Conservation (phyloP, 92 coral and sea anemone species). For the Montipora capitata region DNA sequence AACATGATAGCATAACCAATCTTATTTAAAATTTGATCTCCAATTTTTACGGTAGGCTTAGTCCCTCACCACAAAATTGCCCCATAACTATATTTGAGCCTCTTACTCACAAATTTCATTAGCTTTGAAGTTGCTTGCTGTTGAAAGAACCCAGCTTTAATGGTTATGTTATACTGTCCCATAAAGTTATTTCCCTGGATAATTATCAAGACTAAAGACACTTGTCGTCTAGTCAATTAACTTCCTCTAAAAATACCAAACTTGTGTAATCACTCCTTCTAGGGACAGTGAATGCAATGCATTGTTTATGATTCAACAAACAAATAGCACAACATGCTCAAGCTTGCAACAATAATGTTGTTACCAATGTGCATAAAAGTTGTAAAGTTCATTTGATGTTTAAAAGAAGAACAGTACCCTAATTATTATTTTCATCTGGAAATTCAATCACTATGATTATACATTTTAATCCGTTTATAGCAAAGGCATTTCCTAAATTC, state of each 20-base stretch:
- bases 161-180: background rate
- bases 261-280: background rate
- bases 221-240: slow-evolving; percentile 10
- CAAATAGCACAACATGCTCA: slow-evolving; percentile 1
- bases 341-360: background rate
- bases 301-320: background rate
- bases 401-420: background rate
- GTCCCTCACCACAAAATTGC: too few species aligned
- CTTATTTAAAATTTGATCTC: too few species aligned
- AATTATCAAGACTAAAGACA: background rate
- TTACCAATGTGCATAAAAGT: background rate
- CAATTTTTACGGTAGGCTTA: too few species aligned
- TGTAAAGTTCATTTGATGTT: background rate
- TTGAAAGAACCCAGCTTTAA: background rate
- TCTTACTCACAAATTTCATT: too few species aligned
- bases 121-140: too few species aligned
- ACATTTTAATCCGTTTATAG: background rate
- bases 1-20: too few species aligned
- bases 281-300: slow-evolving; percentile 11
- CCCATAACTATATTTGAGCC: background rate
- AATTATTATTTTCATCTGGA: background rate
- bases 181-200: background rate
- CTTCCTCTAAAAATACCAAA: background rate
- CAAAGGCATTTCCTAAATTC: background rate
- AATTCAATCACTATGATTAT: too few species aligned